Conservation (phyloP, 2,797 vertebrate species). For the Cirrhinus molitorella region DNA sequence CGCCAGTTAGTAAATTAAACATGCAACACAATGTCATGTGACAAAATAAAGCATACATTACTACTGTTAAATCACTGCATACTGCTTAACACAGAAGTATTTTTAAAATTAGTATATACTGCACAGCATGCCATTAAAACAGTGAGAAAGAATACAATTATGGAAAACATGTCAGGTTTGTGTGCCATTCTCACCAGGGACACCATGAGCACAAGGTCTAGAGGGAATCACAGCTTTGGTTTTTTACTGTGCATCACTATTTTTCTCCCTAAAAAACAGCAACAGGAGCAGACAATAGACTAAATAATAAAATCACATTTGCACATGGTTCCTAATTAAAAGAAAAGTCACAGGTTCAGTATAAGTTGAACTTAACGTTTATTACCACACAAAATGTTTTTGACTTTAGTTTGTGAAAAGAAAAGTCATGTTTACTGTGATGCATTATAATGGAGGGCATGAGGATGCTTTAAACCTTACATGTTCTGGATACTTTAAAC, state of each 20-base stretch:
- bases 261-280: neutral
- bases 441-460: neutral
- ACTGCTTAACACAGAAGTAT: neutral
- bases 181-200: slow-evolving; percentile 15
- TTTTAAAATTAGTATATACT: neutral
- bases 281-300: neutral
- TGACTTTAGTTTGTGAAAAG: neutral
- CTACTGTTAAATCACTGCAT: neutral
- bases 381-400: neutral
- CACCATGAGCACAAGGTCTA: neutral
- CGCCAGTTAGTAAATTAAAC: neutral
- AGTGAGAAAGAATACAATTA: neutral
- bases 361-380: neutral
- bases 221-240: slow-evolving; percentile 6
- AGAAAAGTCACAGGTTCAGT: neutral
- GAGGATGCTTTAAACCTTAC: neutral
- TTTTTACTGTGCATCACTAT: neutral
- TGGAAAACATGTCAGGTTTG: neutral
- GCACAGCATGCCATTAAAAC: neutral
- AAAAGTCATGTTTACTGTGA: neutral
- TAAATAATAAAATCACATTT: neutral
- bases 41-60: neutral
- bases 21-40: neutral
- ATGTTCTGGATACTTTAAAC: neutral
- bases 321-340: neutral